These are phyloP conservation scores for Hippocampus comes DNA, from an alignment of 2,113 vertebrate species.

Conservation along the genomic window DNA sequence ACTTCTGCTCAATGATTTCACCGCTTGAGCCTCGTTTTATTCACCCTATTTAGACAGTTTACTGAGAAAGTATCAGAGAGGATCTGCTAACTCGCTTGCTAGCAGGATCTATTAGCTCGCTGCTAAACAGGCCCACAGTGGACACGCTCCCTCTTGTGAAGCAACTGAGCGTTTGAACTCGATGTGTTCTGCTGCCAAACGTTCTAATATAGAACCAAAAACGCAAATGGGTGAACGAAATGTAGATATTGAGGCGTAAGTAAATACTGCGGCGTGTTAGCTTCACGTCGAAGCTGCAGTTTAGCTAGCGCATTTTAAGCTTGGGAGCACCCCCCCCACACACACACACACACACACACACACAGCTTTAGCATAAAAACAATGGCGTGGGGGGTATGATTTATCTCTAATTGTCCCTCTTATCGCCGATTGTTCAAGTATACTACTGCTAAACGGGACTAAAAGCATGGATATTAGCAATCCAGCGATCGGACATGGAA, in stretches of 20 bases:
- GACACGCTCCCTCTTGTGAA: constrained; percentile 37
- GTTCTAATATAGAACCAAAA: not conserved
- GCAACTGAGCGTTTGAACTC: constrained; percentile 13
- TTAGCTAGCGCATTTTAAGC: constrained; percentile 25
- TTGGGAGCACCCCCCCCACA: constrained; percentile 35
- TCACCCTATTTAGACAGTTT: not conserved
- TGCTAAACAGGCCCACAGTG: constrained; percentile 54
- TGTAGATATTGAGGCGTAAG: rapidly evolving
- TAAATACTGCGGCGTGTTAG: not conserved
- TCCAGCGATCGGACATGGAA: not conserved
- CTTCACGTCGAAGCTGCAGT: constrained; percentile 38
- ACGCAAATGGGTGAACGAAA: rapidly evolving
- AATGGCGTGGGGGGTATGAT: constrained; percentile 60
- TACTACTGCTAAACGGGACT: not conserved
- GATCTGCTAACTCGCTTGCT: constrained; percentile 29
- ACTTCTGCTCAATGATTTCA: not conserved
- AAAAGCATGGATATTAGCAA: not conserved
- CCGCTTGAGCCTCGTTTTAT: not conserved
- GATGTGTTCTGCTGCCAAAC: not conserved
- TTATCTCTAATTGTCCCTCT: constrained; percentile 18
- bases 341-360: not conserved
- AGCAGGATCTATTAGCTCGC: constrained; percentile 25
- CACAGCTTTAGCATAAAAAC: constrained; percentile 66
- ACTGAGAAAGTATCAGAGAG: not conserved
- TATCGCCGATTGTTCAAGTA: not conserved